Base-by-base conservation (phyloP, 2,113 vertebrate genomes). In the Aegotheles bennettii region DNA sequence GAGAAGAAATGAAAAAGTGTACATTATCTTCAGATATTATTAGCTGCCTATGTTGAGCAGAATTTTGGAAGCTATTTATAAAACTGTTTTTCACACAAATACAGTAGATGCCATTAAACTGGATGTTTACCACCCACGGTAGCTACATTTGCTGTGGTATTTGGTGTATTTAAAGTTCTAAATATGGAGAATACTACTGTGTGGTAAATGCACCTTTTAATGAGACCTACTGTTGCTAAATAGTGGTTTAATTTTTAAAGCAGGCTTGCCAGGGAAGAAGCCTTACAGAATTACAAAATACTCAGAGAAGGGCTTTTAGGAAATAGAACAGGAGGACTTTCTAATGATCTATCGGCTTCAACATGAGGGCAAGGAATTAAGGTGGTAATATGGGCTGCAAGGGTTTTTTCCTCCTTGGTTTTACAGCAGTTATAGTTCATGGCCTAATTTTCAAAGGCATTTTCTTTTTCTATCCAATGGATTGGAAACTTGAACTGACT, bases 161-260 rank as follows among this genome's bases (percentile, higher is more conserved):
- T 94, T 59, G 54, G 65, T 6, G 7, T 83, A 61, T 89, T 87
- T 94, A 54, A 38, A 42, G 38, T n/a, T 65, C 82, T 94, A 95
- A 95, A 93, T 83, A 74, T 63, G 90, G 71, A 57, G 59, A 77
- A 53, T 80, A 83, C 81, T 85, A 50, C 91, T 70, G 36, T 67
- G 65, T 95, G 68, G 74, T 93, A 90, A 94, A 82, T 61, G 63
- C 68, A 93, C 91, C 93, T 95, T 95, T 90, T 86, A 90, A 80
- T 88, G 93, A 93, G 84, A 79, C 59, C 85, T 65, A n/a, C 63
- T 93, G 67, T 86, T 89, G 68, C 79, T 94, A 63, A 94, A 88
- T 25, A 50, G 43, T 54, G 21, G 45, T 83, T 89, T 95, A 65
- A 24, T 85, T 83, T 93, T 95, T 91, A 69, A 94, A 86, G 54